Evolutionary conservation across 1,140 invertebrate genomes (phyloP), one percentile per base, ranked within the genome.

Genomic region (Lepeophtheirus salmonis): DNA sequence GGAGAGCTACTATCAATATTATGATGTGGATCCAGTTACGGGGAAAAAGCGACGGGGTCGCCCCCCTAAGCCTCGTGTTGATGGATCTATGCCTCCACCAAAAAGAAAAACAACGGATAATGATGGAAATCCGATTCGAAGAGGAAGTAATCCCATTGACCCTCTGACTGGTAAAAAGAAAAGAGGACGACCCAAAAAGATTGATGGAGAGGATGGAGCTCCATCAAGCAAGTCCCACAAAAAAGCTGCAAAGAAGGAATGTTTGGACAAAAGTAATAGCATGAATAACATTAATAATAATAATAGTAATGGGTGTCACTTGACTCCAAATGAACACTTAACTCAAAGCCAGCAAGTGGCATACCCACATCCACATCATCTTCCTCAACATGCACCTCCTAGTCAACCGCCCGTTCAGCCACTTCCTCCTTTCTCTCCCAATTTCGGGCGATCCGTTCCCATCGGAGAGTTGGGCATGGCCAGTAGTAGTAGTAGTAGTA

Each of bases 41-140:
- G 76, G 75, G 59, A 86, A 85, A 70, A 89, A 89, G 68, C 86
- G 86, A 64, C 71, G 85, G 50, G 85, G 85, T 6, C 75, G 85
- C 26, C 85, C 85, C 23, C 89, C 89, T 67, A 89, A 89, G 70
- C 79, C 86, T 2, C 83, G 84, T 62, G 74, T 79, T 2, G 80
- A 83, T 26, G 81, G 63, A 3, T 63, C 66, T 0, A 60, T 65
- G 2, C 64, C 66, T 4, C 63, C 66, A 12, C 63, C 66, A 0
- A 65, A 67, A 41, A 24, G 65, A 21, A 65, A 64, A 41, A 14
- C 18, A 13, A 13, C 54, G 22, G 59, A 61, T 22, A 17, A 17
- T 12, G 17, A 18, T 13, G 59, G 59, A 13, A 52, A 53, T 53
- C 59, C 59, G 2, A 56, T 61, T 21, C 59, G 41, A 16, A 49